Evolutionary conservation across 2,888 invertebrate species (phyloP).

Genomic region (Lasioglossum calceatum): DNA sequence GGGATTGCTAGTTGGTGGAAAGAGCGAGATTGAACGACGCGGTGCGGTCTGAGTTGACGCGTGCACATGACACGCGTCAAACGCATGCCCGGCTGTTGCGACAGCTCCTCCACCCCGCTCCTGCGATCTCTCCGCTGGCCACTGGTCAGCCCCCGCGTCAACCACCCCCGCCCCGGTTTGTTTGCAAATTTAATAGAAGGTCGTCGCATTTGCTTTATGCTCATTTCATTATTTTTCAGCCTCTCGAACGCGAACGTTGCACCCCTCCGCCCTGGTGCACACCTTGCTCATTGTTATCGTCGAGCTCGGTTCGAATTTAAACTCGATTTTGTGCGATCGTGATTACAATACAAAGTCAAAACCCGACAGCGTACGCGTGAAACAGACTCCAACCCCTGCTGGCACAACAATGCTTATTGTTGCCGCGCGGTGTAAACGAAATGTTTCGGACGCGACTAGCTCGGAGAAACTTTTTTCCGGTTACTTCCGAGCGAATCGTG

Average conservation of each 20-base stretch:
- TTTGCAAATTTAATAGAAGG: conserved; percentile 71
- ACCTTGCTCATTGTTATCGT: background rate
- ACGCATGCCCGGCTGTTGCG: conserved; percentile 49
- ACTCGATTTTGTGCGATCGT: no score
- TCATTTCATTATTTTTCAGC: background rate
- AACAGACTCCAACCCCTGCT: no score
- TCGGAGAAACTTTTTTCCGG: no score
- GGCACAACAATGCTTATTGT: no score
- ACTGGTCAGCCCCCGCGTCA: conserved; percentile 23
- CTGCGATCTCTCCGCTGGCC: conserved; percentile 17
- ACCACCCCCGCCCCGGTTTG: conserved; percentile 47
- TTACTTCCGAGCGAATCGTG: no score
- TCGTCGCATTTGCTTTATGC: conserved; percentile 53
- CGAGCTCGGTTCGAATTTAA: no score
- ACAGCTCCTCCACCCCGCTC: background rate
- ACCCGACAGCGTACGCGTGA: no score
- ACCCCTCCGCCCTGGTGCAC: no score
- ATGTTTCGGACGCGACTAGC: no score
- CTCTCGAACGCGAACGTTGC: background rate
- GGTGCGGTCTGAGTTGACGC: conserved; percentile 64
- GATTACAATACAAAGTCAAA: no score
- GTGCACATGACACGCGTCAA: conserved; percentile 72
- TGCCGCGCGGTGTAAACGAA: no score
- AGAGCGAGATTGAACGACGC: conserved; percentile 67
- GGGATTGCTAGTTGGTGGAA: conserved; percentile 42